Percentiles rank a stretch among this genome's conserved stretches.
Evolutionary conservation across 2,113 vertebrate species (phyloP).

Genomic region (Gobius niger): DNA sequence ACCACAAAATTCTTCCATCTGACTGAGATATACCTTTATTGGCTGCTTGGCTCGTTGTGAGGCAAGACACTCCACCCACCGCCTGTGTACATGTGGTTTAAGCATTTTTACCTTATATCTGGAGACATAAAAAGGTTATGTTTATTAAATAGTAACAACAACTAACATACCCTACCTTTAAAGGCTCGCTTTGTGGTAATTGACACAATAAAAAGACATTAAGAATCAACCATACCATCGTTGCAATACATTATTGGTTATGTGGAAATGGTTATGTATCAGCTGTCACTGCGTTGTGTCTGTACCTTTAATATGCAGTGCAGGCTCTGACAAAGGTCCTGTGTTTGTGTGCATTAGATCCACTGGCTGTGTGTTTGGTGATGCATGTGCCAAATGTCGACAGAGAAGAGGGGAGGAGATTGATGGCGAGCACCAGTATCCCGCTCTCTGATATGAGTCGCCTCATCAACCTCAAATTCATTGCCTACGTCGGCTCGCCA

Average conservation of each 20-base stretch:
- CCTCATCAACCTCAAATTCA: conserved; percentile 80
- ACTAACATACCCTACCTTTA: too few species aligned
- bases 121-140: too few species aligned
- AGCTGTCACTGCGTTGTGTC: conserved; percentile 38
- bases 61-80: too few species aligned
- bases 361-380: conserved; percentile 59
- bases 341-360: conserved; percentile 45
- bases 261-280: background rate
- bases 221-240: too few species aligned
- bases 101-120: too few species aligned
- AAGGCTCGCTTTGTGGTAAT: too few species aligned
- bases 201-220: too few species aligned
- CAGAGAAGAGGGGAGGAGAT: conserved; percentile 66
- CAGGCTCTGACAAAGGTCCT: conserved; percentile 14
- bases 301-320: conserved; percentile 41
- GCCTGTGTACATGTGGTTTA: too few species aligned
- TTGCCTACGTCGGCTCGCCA: conserved; percentile 66
- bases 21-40: too few species aligned
- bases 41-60: too few species aligned
- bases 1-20: too few species aligned
- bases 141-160: too few species aligned
- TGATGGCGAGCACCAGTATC: conserved; percentile 73
- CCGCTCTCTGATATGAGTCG: conserved; percentile 76
- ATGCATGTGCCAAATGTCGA: conserved; percentile 68
- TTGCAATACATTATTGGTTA: background rate